Evolutionary conservation across 1,140 invertebrate genomes (phyloP).

Genomic region (Tetragonula clypearis): DNA sequence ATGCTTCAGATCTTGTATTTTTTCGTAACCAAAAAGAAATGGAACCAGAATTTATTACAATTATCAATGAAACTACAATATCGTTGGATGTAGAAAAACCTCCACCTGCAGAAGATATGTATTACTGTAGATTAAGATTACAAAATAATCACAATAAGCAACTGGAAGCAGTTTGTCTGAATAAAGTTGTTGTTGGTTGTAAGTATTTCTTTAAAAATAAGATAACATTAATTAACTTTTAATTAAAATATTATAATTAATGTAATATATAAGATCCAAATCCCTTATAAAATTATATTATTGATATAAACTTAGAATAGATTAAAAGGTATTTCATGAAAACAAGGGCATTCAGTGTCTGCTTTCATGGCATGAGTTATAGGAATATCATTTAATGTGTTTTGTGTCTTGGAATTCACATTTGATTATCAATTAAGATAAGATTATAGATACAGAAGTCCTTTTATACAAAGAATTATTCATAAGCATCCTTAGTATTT

Average conservation of each 20-base stretch:
- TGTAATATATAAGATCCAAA: not conserved
- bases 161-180: conserved; percentile 80
- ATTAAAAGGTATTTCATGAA: conserved; percentile 42
- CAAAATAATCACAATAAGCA: conserved; percentile 56
- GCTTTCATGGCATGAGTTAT: conserved; percentile 46
- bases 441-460: conserved; percentile 7
- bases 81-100: conserved; percentile 78
- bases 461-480: conserved; percentile 23
- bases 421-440: conserved; percentile 42
- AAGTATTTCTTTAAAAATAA: conserved; percentile 67
- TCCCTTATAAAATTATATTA: conserved; percentile 36
- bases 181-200: conserved; percentile 82
- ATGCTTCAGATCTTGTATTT: conserved; percentile 80
- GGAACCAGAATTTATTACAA: conserved; percentile 73
- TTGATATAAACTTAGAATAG: conserved; percentile 47
- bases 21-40: conserved; percentile 76
- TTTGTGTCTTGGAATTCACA: conserved; percentile 53
- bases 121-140: conserved; percentile 79
- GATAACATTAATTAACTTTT: not conserved
- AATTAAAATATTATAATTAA: not conserved
- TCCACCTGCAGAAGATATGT: conserved; percentile 75
- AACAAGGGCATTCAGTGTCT: conserved; percentile 52
- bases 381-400: conserved; percentile 26
- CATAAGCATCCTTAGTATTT: not conserved
- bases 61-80: conserved; percentile 82